phyloP scores from a whole-genome alignment of 1,140 invertebrate genomes.

The Camponotus floridanus region DNA sequence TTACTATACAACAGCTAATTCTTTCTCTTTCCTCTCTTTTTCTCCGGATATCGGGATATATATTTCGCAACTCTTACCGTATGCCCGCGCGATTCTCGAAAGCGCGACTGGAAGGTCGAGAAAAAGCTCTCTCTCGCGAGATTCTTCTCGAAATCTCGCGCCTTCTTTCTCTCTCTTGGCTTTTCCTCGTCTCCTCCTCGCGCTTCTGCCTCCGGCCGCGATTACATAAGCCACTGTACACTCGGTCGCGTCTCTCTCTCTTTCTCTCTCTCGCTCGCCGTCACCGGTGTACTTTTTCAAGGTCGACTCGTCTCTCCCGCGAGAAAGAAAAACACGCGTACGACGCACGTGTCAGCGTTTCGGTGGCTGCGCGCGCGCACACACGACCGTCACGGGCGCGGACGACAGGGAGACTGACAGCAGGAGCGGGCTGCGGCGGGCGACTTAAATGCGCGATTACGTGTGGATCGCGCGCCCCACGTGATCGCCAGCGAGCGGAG shows the following conservation, averaged over 20 bases:
- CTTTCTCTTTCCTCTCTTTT: not conserved
- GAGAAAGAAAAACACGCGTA: not conserved
- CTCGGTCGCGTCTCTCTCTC: conserved; percentile 38
- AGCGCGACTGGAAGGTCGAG: not conserved
- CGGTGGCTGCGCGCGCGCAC: not conserved
- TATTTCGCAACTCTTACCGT: not conserved
- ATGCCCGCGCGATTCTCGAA: not conserved
- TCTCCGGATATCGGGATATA: not conserved
- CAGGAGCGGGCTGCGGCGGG: conserved; percentile 26
- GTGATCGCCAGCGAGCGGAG: conserved; percentile 66
- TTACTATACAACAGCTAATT: not conserved
- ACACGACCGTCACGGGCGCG: not conserved
- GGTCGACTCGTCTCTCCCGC: not conserved
- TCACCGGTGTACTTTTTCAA: conserved; percentile 39
- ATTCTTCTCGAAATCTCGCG: conserved; percentile 45
- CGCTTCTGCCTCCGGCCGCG: conserved; percentile 9
- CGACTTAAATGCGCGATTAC: conserved; percentile 76
- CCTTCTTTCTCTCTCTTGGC: not conserved
- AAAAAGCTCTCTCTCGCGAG: not conserved
- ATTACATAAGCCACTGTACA: conserved; percentile 51
- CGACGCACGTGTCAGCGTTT: not conserved
- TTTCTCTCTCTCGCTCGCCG: conserved; percentile 41
- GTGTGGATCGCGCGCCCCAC: conserved; percentile 68
- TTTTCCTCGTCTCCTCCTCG: conserved; percentile 39
- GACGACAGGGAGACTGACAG: conserved; percentile 75